Percentiles rank a stretch among this genome's conserved stretches.
Conservation (phyloP, 2,797 vertebrate genomes). For the Eremophila alpestris region DNA sequence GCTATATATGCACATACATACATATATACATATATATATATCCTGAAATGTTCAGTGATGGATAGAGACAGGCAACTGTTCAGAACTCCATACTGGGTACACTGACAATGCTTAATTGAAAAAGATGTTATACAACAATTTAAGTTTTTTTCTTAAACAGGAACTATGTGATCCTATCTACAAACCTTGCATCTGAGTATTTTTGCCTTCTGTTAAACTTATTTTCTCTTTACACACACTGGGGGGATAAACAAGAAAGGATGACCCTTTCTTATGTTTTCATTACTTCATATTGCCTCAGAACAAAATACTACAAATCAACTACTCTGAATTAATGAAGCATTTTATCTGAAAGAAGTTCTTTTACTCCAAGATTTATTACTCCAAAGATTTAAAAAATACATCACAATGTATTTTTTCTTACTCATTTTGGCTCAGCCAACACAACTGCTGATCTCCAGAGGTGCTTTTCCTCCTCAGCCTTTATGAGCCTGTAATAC, state of each 20-base stretch:
- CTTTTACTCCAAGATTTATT: background rate
- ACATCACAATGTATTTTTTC: background rate
- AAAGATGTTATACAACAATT: background rate
- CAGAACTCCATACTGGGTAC: background rate
- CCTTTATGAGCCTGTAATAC: background rate
- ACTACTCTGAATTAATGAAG: background rate
- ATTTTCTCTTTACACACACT: background rate
- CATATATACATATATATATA: background rate
- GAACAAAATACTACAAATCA: background rate
- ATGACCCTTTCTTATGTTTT: background rate
- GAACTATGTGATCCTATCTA: background rate
- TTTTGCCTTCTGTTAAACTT: background rate
- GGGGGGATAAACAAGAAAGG: background rate
- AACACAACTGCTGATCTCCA: background rate
- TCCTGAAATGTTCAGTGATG: background rate
- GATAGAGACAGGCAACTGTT: background rate
- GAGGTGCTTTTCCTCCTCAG: background rate
- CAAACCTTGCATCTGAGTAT: background rate
- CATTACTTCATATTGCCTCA: background rate
- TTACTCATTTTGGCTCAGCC: background rate
- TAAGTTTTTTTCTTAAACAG: background rate
- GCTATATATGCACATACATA: too few relatives aligned
- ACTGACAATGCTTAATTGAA: background rate
- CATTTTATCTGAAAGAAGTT: background rate
- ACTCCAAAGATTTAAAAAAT: too few relatives aligned